Evolutionary conservation across 2,888 invertebrate genomes (phyloP), one percentile per base, ranked within the genome.

Genomic region (Stictocephala bisonia): DNA sequence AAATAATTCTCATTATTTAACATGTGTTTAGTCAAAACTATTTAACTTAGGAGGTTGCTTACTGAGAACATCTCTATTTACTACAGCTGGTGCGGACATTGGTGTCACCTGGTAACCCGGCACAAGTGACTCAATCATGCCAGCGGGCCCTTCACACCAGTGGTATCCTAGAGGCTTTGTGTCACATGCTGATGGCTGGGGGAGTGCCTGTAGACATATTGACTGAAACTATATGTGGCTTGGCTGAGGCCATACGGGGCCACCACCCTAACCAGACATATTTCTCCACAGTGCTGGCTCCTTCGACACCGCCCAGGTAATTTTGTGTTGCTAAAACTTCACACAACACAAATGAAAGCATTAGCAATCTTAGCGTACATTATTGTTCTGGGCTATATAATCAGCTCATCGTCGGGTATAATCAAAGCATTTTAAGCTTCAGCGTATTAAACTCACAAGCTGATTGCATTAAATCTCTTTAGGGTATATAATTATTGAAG

Each of bases 151-250:
- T 99, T 91, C 90, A 93, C 80, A 90, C 90, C 69, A 93, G 93
- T 44, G 95, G 95, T 3, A 85, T 97, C 58, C 84, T 97, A 22
- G 90, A 92, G 81, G 89, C 91, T 2, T 84, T 99, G 11, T 97
- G 97, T 81, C 91, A 91, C 78, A 95, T 98, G 77, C 84, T 99
- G 50, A 96, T 99, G 95, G 94, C 97, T 0, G 94, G 93, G 82
- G 98, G 98, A 0, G 96, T 99, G 0, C 98, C 99, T 0, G 96
- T 96, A 0, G 97, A 99, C 83, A 95, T 99, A 60, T 86, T 99
- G 53, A 96, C 97, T 0, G 98, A 98, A 87, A 96, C 96, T 0
- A 98, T 99, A 76, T 96, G 93, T 81, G 93, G 97, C 0, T 96
- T 98, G 0, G 95, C 94, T 0, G 98, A 99, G 86, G 92, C 95